Evolutionary conservation across 2,797 vertebrate species (phyloP).

Genomic region (Echeneis naucrates): DNA sequence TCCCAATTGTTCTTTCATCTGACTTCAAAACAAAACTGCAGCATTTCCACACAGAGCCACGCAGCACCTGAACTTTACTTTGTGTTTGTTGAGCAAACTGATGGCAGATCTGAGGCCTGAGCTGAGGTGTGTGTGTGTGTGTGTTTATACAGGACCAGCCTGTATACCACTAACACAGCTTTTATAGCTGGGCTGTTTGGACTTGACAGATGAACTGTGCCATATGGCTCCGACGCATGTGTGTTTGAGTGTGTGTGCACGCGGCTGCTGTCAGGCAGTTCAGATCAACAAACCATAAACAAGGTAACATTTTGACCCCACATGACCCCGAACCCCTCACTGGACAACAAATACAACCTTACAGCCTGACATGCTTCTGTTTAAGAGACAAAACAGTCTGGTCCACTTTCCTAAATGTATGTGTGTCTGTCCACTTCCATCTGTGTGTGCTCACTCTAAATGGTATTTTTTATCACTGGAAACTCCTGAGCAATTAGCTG

Average conservation of each 20-base stretch:
- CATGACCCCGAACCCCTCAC: conserved; percentile 24
- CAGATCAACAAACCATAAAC: conserved; percentile 74
- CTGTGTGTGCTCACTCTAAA: conserved; percentile 20
- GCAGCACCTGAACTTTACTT: conserved; percentile 17
- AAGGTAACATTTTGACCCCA: conserved; percentile 56
- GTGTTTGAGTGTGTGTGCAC: conserved; percentile 19
- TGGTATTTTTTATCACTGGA: conserved; percentile 67
- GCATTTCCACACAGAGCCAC: background rate
- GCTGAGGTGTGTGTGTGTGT: conserved; percentile 63
- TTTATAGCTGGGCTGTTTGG: conserved; percentile 73
- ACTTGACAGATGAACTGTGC: conserved; percentile 68
- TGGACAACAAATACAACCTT: background rate
- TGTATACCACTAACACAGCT: conserved; percentile 69
- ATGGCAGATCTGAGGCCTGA: conserved; percentile 34
- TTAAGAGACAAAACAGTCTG: background rate
- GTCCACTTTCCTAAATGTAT: conserved; percentile 2
- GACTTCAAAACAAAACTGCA: conserved; percentile 9
- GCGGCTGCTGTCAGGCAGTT: conserved; percentile 48
- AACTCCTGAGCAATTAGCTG: conserved; percentile 67
- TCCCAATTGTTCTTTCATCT: background rate
- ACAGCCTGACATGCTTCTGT: conserved; percentile 1
- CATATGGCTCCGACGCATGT: conserved; percentile 59
- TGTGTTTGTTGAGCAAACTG: conserved; percentile 6
- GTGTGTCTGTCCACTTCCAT: background rate
- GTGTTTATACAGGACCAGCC: conserved; percentile 65